A percentile compares a stretch with the other conserved stretches of the same genome.
Evolutionary conservation across 2,888 invertebrate genomes (phyloP).

Genomic region (Luffia ferchaultella): DNA sequence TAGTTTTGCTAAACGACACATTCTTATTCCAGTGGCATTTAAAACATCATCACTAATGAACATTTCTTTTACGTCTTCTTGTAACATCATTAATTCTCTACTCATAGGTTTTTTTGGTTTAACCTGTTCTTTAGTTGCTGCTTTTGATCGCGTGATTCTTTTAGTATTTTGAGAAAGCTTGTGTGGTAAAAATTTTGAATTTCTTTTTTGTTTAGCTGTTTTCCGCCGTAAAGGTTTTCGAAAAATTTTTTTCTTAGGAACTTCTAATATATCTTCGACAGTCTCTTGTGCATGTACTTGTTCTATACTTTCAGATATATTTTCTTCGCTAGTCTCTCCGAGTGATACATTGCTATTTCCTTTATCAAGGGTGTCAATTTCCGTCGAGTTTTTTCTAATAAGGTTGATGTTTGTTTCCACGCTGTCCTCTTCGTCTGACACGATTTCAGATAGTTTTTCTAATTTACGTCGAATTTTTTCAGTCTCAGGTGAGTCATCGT

Average conservation of each 20-base stretch:
- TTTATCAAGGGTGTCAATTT: no score
- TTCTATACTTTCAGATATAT: slow-evolving; percentile 2
- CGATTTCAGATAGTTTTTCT: slow-evolving; percentile 62
- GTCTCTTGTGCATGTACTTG: background rate
- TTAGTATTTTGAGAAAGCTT: slow-evolving; percentile 11
- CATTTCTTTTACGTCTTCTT: slow-evolving; percentile 76
- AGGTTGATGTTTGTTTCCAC: slow-evolving; percentile 11
- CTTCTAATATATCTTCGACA: no score
- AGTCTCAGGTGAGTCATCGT: slow-evolving; percentile 42
- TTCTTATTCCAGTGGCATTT: slow-evolving; percentile 69
- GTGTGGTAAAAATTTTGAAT: slow-evolving; percentile 8
- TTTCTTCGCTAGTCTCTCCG: background rate
- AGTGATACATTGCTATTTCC: background rate
- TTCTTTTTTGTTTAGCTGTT: slow-evolving; percentile 6
- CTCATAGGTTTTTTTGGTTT: slow-evolving; percentile 26
- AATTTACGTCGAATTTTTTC: slow-evolving; percentile 66
- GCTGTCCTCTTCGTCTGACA: slow-evolving; percentile 51
- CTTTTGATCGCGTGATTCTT: slow-evolving; percentile 25
- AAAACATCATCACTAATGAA: slow-evolving; percentile 70
- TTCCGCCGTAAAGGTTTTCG: slow-evolving; percentile 13
- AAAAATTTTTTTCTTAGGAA: slow-evolving; percentile 7
- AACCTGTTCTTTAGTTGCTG: slow-evolving; percentile 16
- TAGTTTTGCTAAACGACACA: slow-evolving; percentile 69
- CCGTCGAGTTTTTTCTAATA: background rate
- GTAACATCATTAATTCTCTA: slow-evolving; percentile 68